Conservation (phyloP, 2,888 invertebrate species). For the Zelleria hepariella region DNA sequence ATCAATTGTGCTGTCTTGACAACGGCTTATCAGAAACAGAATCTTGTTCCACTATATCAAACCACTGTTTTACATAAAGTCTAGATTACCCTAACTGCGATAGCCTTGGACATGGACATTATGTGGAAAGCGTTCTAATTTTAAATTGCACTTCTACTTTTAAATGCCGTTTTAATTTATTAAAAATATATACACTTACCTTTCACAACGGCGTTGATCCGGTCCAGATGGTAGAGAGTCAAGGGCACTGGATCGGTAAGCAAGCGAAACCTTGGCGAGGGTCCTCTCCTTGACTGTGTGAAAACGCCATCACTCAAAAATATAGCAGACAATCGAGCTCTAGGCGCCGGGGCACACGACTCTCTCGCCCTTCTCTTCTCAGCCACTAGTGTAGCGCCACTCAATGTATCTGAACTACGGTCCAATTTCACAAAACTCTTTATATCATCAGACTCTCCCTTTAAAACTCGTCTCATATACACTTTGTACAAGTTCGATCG, state of each 20-base stretch:
- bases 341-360: slow-evolving; percentile 54
- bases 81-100: background rate
- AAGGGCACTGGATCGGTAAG: slow-evolving; percentile 66
- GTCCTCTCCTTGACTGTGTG: slow-evolving; percentile 31
- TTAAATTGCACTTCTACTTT: background rate
- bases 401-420: slow-evolving; percentile 38
- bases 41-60: background rate
- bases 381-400: slow-evolving; percentile 51
- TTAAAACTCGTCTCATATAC: slow-evolving; percentile 58
- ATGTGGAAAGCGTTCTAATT: background rate
- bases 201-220: slow-evolving; percentile 69
- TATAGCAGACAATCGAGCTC: slow-evolving; percentile 60
- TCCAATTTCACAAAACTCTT: slow-evolving; percentile 49
- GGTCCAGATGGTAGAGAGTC: slow-evolving; percentile 65
- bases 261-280: slow-evolving; percentile 42
- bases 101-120: background rate
- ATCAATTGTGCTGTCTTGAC: background rate
- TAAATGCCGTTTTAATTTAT: background rate
- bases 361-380: slow-evolving; percentile 47
- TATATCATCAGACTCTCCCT: slow-evolving; percentile 55
- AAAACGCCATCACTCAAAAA: slow-evolving; percentile 53
- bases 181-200: slow-evolving; percentile 41
- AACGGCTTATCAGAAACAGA: background rate
- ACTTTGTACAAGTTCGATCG: slow-evolving; percentile 60
- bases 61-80: background rate